These are phyloP conservation scores for Hypotaenidia philippensis DNA, from an alignment of 2,797 vertebrate species.

Conservation along the genomic window DNA sequence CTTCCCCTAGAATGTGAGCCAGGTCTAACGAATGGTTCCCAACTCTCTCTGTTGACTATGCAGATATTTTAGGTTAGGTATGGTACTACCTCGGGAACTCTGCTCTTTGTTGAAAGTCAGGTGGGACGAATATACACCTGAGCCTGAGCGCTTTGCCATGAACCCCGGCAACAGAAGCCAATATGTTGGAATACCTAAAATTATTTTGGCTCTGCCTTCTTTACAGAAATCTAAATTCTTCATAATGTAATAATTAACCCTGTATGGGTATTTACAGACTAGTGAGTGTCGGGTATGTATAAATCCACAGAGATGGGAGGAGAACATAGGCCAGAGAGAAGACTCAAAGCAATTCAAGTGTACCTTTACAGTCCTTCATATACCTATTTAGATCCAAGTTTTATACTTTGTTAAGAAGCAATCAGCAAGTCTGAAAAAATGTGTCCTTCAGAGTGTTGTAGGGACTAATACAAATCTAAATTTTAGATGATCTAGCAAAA, in stretches of 20 bases:
- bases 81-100: background rate
- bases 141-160: background rate
- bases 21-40: background rate
- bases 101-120: background rate
- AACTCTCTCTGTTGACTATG: background rate
- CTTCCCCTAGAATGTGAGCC: background rate
- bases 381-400: background rate
- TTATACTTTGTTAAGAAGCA: background rate
- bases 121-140: background rate
- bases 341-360: background rate
- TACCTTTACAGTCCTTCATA: background rate
- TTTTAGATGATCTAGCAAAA: background rate
- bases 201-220: background rate
- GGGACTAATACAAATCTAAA: background rate
- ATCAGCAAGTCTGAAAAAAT: background rate
- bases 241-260: background rate
- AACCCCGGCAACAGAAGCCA: background rate
- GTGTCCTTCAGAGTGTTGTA: background rate
- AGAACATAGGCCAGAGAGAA: background rate
- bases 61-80: background rate
- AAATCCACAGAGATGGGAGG: background rate
- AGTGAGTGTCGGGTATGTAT: background rate
- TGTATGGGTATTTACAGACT: background rate
- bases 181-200: background rate
- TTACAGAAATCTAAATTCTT: background rate